Conservation (phyloP, 2,113 vertebrate genomes). For the Spermophilus dauricus region DNA sequence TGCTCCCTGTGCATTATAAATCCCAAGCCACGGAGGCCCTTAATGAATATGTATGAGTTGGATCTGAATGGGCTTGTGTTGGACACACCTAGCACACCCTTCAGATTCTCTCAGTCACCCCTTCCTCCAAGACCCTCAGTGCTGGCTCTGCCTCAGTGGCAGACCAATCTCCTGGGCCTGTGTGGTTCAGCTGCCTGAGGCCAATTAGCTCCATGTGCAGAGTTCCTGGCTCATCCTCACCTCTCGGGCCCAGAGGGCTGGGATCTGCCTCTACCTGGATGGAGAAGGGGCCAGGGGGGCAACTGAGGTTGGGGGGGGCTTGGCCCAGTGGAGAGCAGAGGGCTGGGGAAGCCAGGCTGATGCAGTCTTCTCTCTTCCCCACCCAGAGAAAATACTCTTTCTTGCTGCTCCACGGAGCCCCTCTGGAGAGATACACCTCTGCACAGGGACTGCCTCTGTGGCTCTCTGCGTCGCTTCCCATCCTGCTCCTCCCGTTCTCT, state of each 20-base stretch:
- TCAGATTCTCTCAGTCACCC: not conserved
- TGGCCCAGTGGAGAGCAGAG: not conserved
- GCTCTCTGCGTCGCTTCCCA: accelerated
- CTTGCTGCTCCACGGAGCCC: not conserved
- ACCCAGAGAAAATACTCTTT: not conserved
- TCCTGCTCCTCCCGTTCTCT: accelerated
- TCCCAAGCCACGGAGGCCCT: not conserved
- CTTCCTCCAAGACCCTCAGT: not conserved
- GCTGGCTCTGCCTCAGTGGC: not conserved
- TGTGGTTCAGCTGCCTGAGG: not conserved
- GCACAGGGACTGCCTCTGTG: not conserved
- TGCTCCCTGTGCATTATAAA: not conserved
- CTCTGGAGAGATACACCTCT: not conserved
- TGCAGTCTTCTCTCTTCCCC: not conserved
- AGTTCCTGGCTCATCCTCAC: not conserved
- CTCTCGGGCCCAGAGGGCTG: not conserved
- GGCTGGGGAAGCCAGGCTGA: not conserved
- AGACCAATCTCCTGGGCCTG: not conserved
- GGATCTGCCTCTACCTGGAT: not conserved
- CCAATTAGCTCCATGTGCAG: not conserved
- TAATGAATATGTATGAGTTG: not conserved
- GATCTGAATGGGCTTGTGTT: too few relatives aligned
- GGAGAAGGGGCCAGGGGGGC: not conserved
- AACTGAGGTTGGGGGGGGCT: not conserved
- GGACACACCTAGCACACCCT: too few relatives aligned